These are phyloP conservation scores for Phanerotoma sp. DNA, from an alignment of 2,888 invertebrate species.

Conservation along the genomic window DNA sequence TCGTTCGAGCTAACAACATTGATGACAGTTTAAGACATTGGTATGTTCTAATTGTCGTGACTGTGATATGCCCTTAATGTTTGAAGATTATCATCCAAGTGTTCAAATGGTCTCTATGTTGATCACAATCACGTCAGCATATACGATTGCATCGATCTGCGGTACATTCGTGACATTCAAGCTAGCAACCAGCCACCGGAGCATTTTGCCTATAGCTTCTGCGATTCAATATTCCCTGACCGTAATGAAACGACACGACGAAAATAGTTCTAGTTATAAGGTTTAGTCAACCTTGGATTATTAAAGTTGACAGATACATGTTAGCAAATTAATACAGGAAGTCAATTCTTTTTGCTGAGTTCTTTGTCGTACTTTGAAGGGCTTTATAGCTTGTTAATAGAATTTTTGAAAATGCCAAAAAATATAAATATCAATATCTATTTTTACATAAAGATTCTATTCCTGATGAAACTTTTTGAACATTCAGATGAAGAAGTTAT, in stretches of 20 bases:
- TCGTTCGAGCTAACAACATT: too few species aligned
- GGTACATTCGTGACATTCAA: constrained; percentile 16
- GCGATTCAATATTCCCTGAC: not conserved
- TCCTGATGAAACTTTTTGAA: too few species aligned
- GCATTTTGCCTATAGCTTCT: not conserved
- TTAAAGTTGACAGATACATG: constrained; percentile 3
- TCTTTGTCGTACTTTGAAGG: too few species aligned
- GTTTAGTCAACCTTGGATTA: constrained; percentile 4
- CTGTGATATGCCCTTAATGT: constrained; percentile 3
- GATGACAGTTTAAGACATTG: too few species aligned
- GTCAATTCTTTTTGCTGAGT: too few species aligned
- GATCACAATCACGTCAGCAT: not conserved
- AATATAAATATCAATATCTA: too few species aligned
- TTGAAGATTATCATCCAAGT: constrained; percentile 7
- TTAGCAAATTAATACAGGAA: too few species aligned
- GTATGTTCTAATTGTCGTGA: not conserved
- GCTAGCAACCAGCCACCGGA: not conserved
- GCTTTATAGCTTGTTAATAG: too few species aligned
- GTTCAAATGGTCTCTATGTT: not conserved
- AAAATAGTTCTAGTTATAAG: constrained; percentile 2
- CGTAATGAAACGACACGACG: constrained; percentile 6
- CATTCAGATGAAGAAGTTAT: too few species aligned
- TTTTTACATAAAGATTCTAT: too few species aligned
- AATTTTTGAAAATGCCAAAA: too few species aligned
- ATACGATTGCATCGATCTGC: not conserved